Conservation (phyloP, 2,113 vertebrate species). For the Dromas ardeola region DNA sequence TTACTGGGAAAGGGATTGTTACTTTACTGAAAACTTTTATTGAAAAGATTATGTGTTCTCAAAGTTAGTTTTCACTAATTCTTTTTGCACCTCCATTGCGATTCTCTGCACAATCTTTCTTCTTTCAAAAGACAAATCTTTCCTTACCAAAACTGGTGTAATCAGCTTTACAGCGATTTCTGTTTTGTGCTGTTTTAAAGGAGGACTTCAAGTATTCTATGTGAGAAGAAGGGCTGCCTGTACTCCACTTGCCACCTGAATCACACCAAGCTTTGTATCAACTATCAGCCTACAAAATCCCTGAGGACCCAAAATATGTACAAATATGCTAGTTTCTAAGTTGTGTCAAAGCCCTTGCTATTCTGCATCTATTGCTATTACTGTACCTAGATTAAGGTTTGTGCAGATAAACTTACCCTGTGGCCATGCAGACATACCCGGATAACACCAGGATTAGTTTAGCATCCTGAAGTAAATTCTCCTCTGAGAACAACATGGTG, state of each 20-base stretch:
- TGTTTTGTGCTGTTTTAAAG: neutral
- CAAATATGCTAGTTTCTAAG: neutral
- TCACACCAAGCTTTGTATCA: neutral
- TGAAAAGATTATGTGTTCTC: neutral
- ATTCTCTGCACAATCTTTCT: neutral
- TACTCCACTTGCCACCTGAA: neutral
- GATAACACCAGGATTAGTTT: neutral
- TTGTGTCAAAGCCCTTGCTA: neutral
- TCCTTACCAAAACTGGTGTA: neutral
- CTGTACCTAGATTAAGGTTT: neutral
- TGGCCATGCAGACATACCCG: neutral
- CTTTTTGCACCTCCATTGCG: neutral
- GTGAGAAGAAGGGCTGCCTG: neutral
- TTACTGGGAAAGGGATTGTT: neutral
- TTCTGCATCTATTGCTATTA: neutral
- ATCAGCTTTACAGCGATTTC: neutral
- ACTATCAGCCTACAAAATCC: neutral
- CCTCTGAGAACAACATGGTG: accelerated
- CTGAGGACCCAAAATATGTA: neutral
- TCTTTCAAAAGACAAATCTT: neutral
- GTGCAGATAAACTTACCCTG: neutral
- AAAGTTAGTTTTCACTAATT: neutral
- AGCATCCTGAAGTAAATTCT: neutral
- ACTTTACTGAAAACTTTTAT: neutral
- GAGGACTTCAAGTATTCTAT: neutral